Base-by-base conservation (phyloP, 2,797 vertebrate species). In the Spinus pinus region DNA sequence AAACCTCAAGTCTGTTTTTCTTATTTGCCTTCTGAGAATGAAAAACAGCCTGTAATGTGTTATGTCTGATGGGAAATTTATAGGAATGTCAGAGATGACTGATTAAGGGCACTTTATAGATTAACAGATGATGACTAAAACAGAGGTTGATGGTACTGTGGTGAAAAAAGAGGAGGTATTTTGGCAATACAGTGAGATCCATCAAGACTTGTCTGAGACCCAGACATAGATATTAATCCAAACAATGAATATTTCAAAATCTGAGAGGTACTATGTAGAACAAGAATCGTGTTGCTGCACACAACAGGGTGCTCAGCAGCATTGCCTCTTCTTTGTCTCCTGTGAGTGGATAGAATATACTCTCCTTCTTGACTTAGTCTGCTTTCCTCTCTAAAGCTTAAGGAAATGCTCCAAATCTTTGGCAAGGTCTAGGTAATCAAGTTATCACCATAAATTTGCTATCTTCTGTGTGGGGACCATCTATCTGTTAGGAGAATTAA, bases 211-310 rank as follows among this genome's bases (percentile, higher is more conserved):
- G 41, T 93, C 54, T 87, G 75, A 86, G 28, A 49, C 33, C 12
- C 61, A 60, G 61, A 67, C 54, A 62, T 30, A 81, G 85, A 66
- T 74, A 54, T 66, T 91, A 92, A 84, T 91, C 42, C 81, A 79
- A 93, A 66, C 47, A 74, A 71, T 88, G 42, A 94, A 83, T 89
- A 86, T 93, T 93, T 97, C 69, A 95, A 91, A 81, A 53, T 86
- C 31, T 80, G 66, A 79, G 84, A 90, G 39, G 28, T 75, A 54
- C 35, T 14, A 25, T 18, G 23, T 46, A 71, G 62, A 82, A 67
- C 35, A 88, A 65, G 65, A 81, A 53, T 20, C 44, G 60, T 9
- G 8, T 28, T 88, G 49, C 49, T 83, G 21, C 30, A 69, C 69
- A 54, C 16, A 90, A 50, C 5, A 42, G n/a, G 30, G 18, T 87